A percentile compares a stretch with the other conserved stretches of the same genome.
These are phyloP conservation scores for Gari tellinella DNA, from an alignment of 2,888 invertebrate genomes.

Conservation along the genomic window DNA sequence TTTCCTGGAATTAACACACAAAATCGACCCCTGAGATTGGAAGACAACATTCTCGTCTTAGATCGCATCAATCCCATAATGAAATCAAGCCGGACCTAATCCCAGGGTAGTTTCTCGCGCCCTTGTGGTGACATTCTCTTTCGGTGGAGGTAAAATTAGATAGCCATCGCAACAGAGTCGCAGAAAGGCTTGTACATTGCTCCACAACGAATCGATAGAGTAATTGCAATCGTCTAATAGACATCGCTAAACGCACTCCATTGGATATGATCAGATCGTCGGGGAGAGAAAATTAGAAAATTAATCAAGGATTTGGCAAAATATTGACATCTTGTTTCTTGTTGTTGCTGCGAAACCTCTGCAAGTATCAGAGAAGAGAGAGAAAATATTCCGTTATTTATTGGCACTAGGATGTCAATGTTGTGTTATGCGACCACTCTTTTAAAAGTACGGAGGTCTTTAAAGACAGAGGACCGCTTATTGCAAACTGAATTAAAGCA, in stretches of 20 bases:
- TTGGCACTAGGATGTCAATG: no score
- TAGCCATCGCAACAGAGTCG: conserved; percentile 42
- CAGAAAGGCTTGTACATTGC: conserved; percentile 35
- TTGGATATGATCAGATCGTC: conserved; percentile 45
- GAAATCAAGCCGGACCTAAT: conserved; percentile 48
- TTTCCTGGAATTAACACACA: conserved; percentile 2
- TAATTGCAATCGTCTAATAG: conserved; percentile 54
- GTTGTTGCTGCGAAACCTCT: neutral
- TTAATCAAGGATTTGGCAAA: conserved; percentile 55
- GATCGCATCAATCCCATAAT: conserved; percentile 42
- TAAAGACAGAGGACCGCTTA: no score
- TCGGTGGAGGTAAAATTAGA: conserved; percentile 50
- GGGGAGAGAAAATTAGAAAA: conserved; percentile 53
- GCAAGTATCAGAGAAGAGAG: no score
- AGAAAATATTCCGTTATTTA: no score
- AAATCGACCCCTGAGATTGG: conserved; percentile 24
- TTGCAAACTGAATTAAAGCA: no score
- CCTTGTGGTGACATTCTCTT: conserved; percentile 38
- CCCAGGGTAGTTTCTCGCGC: conserved; percentile 39
- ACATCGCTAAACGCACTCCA: conserved; percentile 30
- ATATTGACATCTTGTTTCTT: conserved; percentile 49
- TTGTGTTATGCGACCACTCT: no score
- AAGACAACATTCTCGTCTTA: conserved; percentile 36
- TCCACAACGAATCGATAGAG: conserved; percentile 49
- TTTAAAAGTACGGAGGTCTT: no score